A percentile compares a stretch with the other conserved stretches of the same genome.
Conservation (phyloP, 2,113 vertebrate species). For the Atractosteus spatula region DNA sequence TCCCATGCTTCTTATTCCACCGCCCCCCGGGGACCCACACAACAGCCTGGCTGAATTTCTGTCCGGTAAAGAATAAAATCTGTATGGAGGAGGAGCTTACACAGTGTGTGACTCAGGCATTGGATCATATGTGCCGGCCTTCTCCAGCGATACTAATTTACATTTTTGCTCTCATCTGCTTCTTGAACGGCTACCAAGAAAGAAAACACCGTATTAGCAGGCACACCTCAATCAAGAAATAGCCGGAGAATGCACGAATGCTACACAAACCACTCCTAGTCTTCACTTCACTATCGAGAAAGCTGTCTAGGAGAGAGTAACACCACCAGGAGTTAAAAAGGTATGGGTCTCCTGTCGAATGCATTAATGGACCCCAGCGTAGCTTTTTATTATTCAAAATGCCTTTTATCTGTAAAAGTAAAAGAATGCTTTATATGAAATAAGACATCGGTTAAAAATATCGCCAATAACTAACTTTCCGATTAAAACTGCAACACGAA, state of each 20-base stretch:
- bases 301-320: constrained; percentile 44
- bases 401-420: neutral
- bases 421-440: too few relatives aligned
- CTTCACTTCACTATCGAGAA: constrained; percentile 41
- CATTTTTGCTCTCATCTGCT: constrained; percentile 56
- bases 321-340: constrained; percentile 51
- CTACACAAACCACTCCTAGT: constrained; percentile 39
- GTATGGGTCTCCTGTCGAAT: constrained; percentile 30
- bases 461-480: too few relatives aligned
- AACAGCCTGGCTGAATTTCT: neutral
- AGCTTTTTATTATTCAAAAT: neutral
- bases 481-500: neutral
- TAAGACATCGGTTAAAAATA: too few relatives aligned
- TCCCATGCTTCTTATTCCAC: constrained; percentile 9
- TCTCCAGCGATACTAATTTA: constrained; percentile 52
- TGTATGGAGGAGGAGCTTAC: constrained; percentile 32
- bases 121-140: constrained; percentile 30
- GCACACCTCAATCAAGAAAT: constrained; percentile 57
- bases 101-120: constrained; percentile 17
- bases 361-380: neutral
- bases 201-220: constrained; percentile 31
- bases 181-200: constrained; percentile 43
- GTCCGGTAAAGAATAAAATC: constrained; percentile 32
- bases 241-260: constrained; percentile 38
- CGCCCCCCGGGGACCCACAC: constrained; percentile 29